These are phyloP conservation scores for Helleia helle DNA, from an alignment of 2,888 invertebrate genomes.

Conservation along the genomic window DNA sequence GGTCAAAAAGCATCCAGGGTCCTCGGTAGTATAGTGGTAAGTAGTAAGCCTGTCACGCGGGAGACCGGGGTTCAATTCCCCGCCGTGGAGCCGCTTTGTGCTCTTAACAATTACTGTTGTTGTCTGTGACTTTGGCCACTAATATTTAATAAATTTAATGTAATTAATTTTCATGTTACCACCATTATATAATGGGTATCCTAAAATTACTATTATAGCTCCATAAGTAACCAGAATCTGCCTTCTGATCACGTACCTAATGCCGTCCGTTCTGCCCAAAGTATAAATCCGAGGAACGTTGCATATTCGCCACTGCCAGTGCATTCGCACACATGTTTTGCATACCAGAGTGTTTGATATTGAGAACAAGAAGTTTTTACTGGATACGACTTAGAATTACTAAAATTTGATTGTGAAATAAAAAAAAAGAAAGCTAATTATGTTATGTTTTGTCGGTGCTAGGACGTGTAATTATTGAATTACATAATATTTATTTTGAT, in stretches of 20 bases:
- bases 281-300: constrained; percentile 18
- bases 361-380: constrained; percentile 9
- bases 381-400: not conserved
- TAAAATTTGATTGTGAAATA: not conserved
- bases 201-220: constrained; percentile 2
- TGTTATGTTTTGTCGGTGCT: too few relatives aligned
- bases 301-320: constrained; percentile 18
- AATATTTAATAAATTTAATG: too few relatives aligned
- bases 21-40: too few relatives aligned
- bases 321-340: constrained; percentile 17
- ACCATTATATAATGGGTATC: too few relatives aligned
- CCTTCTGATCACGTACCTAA: constrained; percentile 15
- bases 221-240: constrained; percentile 10
- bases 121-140: too few relatives aligned
- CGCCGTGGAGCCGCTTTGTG: constrained; percentile 63
- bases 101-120: too few relatives aligned
- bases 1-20: too few relatives aligned
- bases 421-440: not conserved
- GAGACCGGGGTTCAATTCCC: constrained; percentile 76
- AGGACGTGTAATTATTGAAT: too few relatives aligned
- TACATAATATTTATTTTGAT: too few relatives aligned
- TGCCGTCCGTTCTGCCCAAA: constrained; percentile 11
- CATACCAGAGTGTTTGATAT: constrained; percentile 16
- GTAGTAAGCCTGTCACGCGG: constrained; percentile 76
- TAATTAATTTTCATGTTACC: too few relatives aligned